phyloP scores from a whole-genome alignment of 2,888 invertebrate genomes.

The Abrostola tripartita region DNA sequence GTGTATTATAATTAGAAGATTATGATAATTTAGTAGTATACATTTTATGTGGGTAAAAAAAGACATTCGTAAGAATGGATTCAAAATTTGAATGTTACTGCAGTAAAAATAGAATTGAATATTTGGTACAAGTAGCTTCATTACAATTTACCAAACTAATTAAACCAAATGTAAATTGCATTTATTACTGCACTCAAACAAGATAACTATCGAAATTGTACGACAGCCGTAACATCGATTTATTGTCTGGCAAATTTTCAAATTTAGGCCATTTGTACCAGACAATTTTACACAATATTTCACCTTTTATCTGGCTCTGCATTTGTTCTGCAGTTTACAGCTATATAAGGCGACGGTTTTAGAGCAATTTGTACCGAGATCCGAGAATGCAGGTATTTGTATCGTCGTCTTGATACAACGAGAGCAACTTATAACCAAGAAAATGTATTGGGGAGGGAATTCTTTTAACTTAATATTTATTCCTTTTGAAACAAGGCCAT shows the following conservation, averaged over 20 bases:
- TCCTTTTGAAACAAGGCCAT: slow-evolving; percentile 13
- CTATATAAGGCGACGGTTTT: neutral
- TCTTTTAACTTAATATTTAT: slow-evolving; percentile 24
- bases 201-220: too few species aligned
- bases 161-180: too few species aligned
- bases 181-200: too few species aligned
- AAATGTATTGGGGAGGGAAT: slow-evolving; percentile 27
- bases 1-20: too few species aligned
- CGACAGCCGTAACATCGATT: too few species aligned
- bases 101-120: too few species aligned
- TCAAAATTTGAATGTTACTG: too few species aligned
- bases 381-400: slow-evolving; percentile 26
- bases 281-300: slow-evolving; percentile 17
- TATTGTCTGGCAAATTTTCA: slow-evolving; percentile 10
- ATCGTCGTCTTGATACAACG: slow-evolving; percentile 13
- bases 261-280: slow-evolving; percentile 16
- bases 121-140: too few species aligned
- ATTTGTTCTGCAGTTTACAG: slow-evolving; percentile 23
- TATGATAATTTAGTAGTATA: too few species aligned
- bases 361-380: slow-evolving; percentile 9
- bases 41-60: too few species aligned
- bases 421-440: slow-evolving; percentile 16
- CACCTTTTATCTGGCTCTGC: slow-evolving; percentile 10
- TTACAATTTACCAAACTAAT: too few species aligned
- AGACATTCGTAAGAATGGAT: too few species aligned